Conservation (phyloP, 2,797 vertebrate species). For the Brachymystax lenok region DNA sequence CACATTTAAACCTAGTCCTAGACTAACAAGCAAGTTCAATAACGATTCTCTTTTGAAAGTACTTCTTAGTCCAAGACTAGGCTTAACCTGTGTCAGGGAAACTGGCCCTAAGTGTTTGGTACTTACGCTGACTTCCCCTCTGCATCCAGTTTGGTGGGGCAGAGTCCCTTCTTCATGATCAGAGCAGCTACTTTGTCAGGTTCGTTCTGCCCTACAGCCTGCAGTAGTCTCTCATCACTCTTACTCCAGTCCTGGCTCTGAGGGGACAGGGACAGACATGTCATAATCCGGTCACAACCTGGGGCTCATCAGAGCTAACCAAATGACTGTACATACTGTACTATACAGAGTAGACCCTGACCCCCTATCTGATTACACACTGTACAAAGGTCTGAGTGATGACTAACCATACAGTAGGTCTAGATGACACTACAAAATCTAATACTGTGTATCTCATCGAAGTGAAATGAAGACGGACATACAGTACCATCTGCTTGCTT, state of each 20-base stretch:
- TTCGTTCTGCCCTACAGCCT: slow-evolving; percentile 94
- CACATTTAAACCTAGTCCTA: not conserved
- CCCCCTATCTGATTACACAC: not conserved
- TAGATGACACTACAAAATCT: not conserved
- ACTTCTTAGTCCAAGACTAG: not conserved
- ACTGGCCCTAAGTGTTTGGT: not conserved
- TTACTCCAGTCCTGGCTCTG: slow-evolving; percentile 96
- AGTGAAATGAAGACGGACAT: not conserved
- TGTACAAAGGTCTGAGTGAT: not conserved
- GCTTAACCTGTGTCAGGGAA: not conserved
- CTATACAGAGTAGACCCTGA: too few species aligned
- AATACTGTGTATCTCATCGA: not conserved
- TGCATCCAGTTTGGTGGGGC: slow-evolving; percentile 88
- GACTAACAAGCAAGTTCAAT: not conserved
- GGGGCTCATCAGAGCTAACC: not conserved
- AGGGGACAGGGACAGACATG: not conserved
- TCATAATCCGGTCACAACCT: not conserved
- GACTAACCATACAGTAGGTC: not conserved
- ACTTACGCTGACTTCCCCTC: slow-evolving; percentile 98
- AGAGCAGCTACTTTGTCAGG: slow-evolving; percentile 88
- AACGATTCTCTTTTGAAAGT: not conserved
- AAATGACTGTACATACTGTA: not conserved
- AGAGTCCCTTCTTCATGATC: slow-evolving; percentile 92
- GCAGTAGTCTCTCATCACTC: slow-evolving; percentile 91
- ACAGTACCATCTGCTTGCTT: not conserved